A percentile compares a stretch with the other conserved stretches of the same genome.
Evolutionary conservation across 2,888 invertebrate species (phyloP).

Genomic region (Thera britannica): DNA sequence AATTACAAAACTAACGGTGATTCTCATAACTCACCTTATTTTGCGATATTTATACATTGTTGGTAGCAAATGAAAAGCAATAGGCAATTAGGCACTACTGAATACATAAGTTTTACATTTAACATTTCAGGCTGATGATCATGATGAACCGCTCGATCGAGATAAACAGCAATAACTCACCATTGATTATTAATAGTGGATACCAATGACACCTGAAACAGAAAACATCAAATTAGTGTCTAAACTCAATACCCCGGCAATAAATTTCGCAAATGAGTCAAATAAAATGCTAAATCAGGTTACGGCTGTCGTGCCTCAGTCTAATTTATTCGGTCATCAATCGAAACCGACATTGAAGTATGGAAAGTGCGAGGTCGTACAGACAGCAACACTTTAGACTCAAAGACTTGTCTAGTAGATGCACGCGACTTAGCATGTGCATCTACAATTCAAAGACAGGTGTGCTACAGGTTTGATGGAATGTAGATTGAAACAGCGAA

Average conservation of each 20-base stretch:
- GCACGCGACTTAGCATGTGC: conserved; percentile 32
- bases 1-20: not conserved
- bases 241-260: conserved; percentile 18
- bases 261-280: conserved; percentile 33
- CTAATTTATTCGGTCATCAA: conserved; percentile 46
- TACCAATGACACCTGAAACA: conserved; percentile 47
- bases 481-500: conserved; percentile 37
- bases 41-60: not conserved
- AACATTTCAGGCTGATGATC: not conserved
- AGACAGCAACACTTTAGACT: conserved; percentile 19
- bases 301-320: conserved; percentile 38
- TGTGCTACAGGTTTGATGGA: conserved; percentile 31
- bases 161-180: conserved; percentile 37
- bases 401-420: conserved; percentile 7
- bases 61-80: too few species aligned
- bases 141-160: not conserved
- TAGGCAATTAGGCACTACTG: too few species aligned
- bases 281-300: conserved; percentile 38
- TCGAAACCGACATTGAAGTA: conserved; percentile 49
- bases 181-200: conserved; percentile 42
- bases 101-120: not conserved
- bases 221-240: conserved; percentile 39
- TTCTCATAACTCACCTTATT: not conserved
- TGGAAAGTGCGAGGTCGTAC: conserved; percentile 49
- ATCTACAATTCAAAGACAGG: conserved; percentile 35